Evolutionary conservation across 1,140 invertebrate genomes (phyloP), one percentile per base, ranked within the genome.

Genomic region (Lepidurus apus): DNA sequence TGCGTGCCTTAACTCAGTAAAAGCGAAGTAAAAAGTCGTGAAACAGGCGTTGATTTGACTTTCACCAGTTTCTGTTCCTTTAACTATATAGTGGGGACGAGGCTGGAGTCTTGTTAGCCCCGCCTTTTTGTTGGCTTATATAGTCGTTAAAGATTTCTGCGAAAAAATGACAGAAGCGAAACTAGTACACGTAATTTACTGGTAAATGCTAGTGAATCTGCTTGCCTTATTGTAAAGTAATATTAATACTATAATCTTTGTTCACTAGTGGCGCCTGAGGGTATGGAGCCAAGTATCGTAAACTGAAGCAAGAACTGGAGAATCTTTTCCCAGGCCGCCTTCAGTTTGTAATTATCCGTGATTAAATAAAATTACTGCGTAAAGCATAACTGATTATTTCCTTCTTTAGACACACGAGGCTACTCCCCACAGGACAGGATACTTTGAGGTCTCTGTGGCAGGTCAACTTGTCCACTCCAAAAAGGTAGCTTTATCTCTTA

Each of bases 191-290:
- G 74, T 81, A 17, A 17, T 80, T 53, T 81, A 81, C 76, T 81
- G 80, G 80, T 81, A 81, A 79, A 43, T 44, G 17, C 13, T 0
- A 43, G 7, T 42, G 13, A 9, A 17, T 75, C 44, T 42, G 34
- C 7, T 78, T 8, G 17, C n/a, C n/a, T 42, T 34, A 13, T 13
- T 78, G 11, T 26, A 24, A 74, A 73, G 24, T 21, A 74, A 78
- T 47, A 34, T 9, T 13, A 78, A 26, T 5, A 44, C 24, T 47
- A 53, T 17, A 78, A 34, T 65, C 73, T 43, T 77, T 75, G 21
- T 78, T 74, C 77, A 80, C 8, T 74, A 82, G 81, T 45, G 79
- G 80, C 7, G 80, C 73, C 75, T 81, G 80, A 82, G 80, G 79
- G 9, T 81, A 81, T 75, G 42, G 45, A 7, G 73, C 47, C 34